Evolutionary conservation across 2,888 invertebrate species (phyloP), one percentile per base, ranked within the genome.

Genomic region (Tenthredo amoena): DNA sequence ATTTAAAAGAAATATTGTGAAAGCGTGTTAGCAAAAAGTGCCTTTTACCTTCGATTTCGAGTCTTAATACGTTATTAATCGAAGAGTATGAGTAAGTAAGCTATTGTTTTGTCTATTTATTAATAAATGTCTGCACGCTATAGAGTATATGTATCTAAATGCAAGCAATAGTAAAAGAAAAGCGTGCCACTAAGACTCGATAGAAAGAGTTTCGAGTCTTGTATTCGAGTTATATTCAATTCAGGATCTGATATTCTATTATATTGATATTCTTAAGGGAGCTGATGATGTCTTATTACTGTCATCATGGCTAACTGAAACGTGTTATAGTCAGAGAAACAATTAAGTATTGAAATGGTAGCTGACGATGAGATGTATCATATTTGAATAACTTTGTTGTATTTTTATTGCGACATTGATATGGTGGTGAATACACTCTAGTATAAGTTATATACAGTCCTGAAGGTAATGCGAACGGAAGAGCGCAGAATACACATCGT

Each of bases 341-440:
- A 26, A 62, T 62, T 62, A 62, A 62, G 62, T 62, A 62, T 62
- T 62, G 3, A 62, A 62, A 62, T 10, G 62, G 62, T 62, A 62
- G 62, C 62, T 62, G 62, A 26, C 26, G 10, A 62, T 26, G 21
- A 62, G 62, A 62, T 62, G 62, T 62, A 26, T 62, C 12, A 26
- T 62, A 26, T 62, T 62, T 62, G 26, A 26, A 26, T 62, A 26
- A 26, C 26, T 62, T 62, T 62, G 21, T 62, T 62, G 62, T 62
- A 26, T 21, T 26, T 62, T 62, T 62, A 26, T 62, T 62, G 21
- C 62, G 26, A 21, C 21, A 62, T 62, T 62, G 62, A 26, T 26
- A 55, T 55, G n/a, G n/a, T 55, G 55, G 55, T 55, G 62, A 62
- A 62, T 62, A 26, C 26, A 62, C 62, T 62, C 62, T 62, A 62